Base-by-base conservation (phyloP, 2,888 invertebrate genomes). In the Pammene fasciana region DNA sequence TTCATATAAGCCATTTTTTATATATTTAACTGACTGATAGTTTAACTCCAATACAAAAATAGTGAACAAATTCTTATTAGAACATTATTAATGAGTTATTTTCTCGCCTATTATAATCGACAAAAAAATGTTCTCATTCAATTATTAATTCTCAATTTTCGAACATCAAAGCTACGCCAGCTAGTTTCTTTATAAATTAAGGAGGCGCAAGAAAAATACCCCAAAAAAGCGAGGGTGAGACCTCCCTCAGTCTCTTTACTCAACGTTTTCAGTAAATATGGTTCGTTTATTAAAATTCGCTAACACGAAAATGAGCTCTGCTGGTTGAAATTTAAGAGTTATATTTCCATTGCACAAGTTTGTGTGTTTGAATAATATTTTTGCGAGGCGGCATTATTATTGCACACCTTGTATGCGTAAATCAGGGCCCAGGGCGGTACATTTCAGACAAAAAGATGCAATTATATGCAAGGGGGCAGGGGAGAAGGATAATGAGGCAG, bases 351-450 rank as follows among this genome's bases (percentile, higher is more conserved):
- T 50, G 18, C 38, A 45, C 45, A 34, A 9, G 43, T 73, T 75
- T 77, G 75, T 78, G 55, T 80, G 78, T 82, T 81, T 81, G 81
- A 82, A 86, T 85, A 87, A 88, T 87, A 88, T 90, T 90, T 91
- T 89, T 87, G 82, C 86, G 83, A 86, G 86, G 79, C 85, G 80
- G 84, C 86, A 80, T 90, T 91, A 93, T 93, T 92, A 90, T 89
- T 91, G 90, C 90, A 91, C 92, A 92, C 92, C 92, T 90, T 90
- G 92, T 87, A 91, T 88, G 89, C 92, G 92, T 93, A 93, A 93
- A 93, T 92, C 93, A 93, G 89, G 83, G 92, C 90, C 83, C 76
- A 83, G 81, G 88, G 92, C 89, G 81, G 48, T 84, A 80, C 83
- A 88, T 88, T 92, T 89, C 86, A 89, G 84, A 86, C 86, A 89